A percentile compares a stretch with the other conserved stretches of the same genome.
Evolutionary conservation across 2,797 vertebrate genomes (phyloP).

Genomic region (Steatocranus sp.): DNA sequence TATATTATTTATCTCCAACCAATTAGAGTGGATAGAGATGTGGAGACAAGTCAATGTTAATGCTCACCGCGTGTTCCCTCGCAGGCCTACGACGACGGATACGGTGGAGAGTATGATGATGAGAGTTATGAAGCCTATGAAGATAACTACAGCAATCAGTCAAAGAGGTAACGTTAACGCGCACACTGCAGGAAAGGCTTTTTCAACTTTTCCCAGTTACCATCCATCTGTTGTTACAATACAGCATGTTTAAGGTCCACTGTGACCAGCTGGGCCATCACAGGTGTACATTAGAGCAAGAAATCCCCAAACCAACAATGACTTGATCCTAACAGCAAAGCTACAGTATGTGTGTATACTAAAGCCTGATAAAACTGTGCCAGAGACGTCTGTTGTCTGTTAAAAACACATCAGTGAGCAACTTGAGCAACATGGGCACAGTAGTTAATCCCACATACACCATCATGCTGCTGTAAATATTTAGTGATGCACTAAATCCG

Average conservation of each 20-base stretch:
- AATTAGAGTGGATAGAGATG: slow-evolving; percentile 25
- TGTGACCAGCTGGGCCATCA: not conserved
- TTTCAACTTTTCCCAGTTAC: not conserved
- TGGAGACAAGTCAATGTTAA: not conserved
- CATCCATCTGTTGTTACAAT: not conserved
- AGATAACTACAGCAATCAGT: slow-evolving; percentile 86
- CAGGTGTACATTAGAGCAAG: not conserved
- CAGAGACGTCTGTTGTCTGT: not conserved
- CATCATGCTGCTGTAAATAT: not conserved
- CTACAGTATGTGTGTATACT: not conserved
- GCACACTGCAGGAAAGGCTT: not conserved
- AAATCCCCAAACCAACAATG: not conserved
- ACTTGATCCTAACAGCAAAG: not conserved
- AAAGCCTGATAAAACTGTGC: not conserved
- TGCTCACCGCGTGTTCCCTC: not conserved
- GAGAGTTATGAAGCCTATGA: slow-evolving; percentile 91
- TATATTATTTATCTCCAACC: slow-evolving; percentile 34
- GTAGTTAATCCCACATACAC: not conserved
- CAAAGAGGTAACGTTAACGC: slow-evolving; percentile 82
- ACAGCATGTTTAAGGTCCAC: not conserved
- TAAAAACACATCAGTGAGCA: slow-evolving; percentile 14
- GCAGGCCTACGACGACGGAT: slow-evolving; percentile 94
- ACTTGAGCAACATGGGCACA: not conserved
- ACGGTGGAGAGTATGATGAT: slow-evolving; percentile 93
- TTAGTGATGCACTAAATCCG: not conserved